Base-by-base conservation (phyloP, 92 coral and sea anemone genomes). In the Actinostola sp. region DNA sequence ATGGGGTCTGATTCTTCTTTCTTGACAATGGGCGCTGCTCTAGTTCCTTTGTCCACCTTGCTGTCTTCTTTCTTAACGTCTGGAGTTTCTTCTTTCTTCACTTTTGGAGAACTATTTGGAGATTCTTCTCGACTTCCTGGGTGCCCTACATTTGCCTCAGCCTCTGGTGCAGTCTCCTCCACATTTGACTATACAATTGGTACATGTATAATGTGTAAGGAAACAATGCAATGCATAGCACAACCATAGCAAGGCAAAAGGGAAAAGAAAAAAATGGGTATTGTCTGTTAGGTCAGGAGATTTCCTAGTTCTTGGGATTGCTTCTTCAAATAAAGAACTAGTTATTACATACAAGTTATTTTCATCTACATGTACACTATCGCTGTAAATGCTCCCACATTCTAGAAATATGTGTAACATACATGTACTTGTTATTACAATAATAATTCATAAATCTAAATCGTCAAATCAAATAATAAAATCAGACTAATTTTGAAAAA, bases 191-290 rank as follows among this genome's bases (percentile, higher is more conserved):
- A 62, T 63, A 48, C 81, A 75, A 25, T 70, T 75, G 66, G 63
- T 57, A 57, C 29, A 27, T 27, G 63, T 30, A 87, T 78, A 82
- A 69, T 63, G 86, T 73, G 84, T 70, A 71, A 70, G 66, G 80
- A 90, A 74, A 81, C 82, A 90, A 52, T 73, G 81, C 81, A 78
- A 78, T 72, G 90, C 89, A 71, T 76, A 50, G 84, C 84, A 81
- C 78, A 81, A 81, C 72, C 73, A 87, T 43, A 87, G 85, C 89
- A 78, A 74, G 68, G 62, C 72, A 72, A 89, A 68, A 76, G 72
- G 58, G 53, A 71, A 84, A 68, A 57, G 34, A 45, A 68, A 30
- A 77, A 11, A 57, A 57, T 14, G 60, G 73, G 34, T 36, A 60
- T 43, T 55, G n/a, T 49, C 36, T 34, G 70, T 73, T 73, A 73